phyloP scores from a whole-genome alignment of 2,113 vertebrate species.

The Entosphenus tridentatus region DNA sequence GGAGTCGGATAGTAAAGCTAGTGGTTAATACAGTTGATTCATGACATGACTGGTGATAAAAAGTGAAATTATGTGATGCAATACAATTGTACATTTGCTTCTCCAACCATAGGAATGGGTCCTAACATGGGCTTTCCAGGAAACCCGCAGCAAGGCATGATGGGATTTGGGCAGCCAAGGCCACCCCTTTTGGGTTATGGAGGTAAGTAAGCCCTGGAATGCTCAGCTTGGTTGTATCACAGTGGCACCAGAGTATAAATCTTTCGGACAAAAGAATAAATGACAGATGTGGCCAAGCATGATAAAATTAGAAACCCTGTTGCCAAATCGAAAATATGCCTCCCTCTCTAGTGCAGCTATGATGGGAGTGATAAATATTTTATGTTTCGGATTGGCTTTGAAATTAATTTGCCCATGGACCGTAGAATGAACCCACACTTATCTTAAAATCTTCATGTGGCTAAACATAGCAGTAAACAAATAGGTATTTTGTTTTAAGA shows the following conservation, averaged over 20 bases:
- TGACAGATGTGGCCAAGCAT: too few relatives aligned
- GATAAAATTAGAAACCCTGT: not conserved
- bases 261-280: too few relatives aligned
- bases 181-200: conserved; percentile 59
- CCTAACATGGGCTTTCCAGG: conserved; percentile 1
- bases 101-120: not conserved
- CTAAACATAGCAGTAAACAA: not conserved
- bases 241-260: not conserved
- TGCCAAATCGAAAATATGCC: not conserved
- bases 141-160: conserved; percentile 32
- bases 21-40: too few relatives aligned
- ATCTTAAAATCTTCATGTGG: not conserved
- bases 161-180: conserved; percentile 57
- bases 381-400: not conserved
- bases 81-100: not conserved
- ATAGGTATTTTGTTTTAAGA: not conserved
- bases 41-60: too few relatives aligned
- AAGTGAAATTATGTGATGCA: too few relatives aligned
- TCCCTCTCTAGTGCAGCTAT: not conserved
- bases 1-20: too few relatives aligned
- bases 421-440: not conserved
- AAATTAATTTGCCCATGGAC: not conserved
- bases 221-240: not conserved
- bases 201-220: conserved; percentile 19
- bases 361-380: not conserved